phyloP scores from a whole-genome alignment of 1,140 invertebrate species.

The Drosophila aff. region DNA sequence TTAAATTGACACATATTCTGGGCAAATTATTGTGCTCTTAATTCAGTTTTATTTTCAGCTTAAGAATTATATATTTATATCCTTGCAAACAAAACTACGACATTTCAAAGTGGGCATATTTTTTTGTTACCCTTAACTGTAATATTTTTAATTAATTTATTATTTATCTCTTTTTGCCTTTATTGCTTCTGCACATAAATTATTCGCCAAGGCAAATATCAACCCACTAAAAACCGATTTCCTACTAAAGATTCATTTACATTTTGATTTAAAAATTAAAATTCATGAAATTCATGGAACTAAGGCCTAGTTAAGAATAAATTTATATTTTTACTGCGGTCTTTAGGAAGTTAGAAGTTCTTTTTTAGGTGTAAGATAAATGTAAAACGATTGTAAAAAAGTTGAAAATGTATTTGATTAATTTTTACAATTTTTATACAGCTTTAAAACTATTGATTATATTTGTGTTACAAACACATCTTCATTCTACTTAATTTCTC shows the following conservation, averaged over 20 bases:
- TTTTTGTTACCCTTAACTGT: not conserved
- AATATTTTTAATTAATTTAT: not conserved
- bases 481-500: not conserved
- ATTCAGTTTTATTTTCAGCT: no score
- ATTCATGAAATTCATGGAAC: conserved; percentile 4
- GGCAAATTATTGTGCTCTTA: not conserved
- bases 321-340: not conserved
- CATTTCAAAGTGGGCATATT: not conserved
- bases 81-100: not conserved
- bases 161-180: not conserved
- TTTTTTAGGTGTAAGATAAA: no score
- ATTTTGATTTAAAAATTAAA: conserved; percentile 1
- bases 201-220: not conserved
- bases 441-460: not conserved
- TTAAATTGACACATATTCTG: conserved; percentile 5
- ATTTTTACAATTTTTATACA: no score
- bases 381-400: not conserved
- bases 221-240: conserved; percentile 5
- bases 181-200: not conserved
- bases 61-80: not conserved
- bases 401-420: not conserved
- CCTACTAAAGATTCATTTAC: not conserved
- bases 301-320: not conserved
- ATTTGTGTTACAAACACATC: not conserved
- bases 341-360: not conserved